Conservation (phyloP, 2,113 vertebrate species). For the Perognathus longimembris region DNA sequence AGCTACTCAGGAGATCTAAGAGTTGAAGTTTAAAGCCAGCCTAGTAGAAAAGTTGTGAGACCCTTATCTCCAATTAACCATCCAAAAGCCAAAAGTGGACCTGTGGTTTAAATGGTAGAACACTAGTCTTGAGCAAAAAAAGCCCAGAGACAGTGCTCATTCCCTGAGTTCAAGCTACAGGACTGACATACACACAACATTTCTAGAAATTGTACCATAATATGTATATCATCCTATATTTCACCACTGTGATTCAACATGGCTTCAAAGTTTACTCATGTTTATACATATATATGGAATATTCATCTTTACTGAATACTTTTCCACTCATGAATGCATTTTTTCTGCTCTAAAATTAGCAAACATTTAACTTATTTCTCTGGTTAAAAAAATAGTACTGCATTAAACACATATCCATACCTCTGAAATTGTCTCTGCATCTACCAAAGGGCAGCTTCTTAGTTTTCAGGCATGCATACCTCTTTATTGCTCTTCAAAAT, state of each 20-base stretch:
- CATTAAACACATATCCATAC: background rate
- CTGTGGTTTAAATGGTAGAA: too few relatives aligned
- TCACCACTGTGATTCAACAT: background rate
- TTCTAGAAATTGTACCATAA: background rate
- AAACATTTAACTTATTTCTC: background rate
- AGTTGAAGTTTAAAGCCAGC: background rate
- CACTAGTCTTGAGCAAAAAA: too few relatives aligned
- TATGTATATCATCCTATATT: background rate
- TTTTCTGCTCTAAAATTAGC: slow-evolving; percentile 11
- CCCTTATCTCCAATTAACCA: too few relatives aligned
- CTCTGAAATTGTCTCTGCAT: background rate
- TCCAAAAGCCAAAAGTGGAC: too few relatives aligned
- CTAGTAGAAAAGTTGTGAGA: too few relatives aligned
- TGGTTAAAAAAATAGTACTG: background rate
- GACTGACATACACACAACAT: background rate
- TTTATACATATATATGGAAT: background rate
- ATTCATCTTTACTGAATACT: background rate
- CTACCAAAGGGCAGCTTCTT: background rate
- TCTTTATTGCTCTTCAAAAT: background rate
- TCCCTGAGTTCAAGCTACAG: too few relatives aligned
- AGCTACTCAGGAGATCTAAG: too few relatives aligned
- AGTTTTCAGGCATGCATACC: background rate
- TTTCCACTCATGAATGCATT: background rate
- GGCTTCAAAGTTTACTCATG: background rate
- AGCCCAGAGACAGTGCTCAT: background rate